These are phyloP conservation scores for Macrosteles quadrilineatus DNA, from an alignment of 1,140 invertebrate species.

Conservation along the genomic window DNA sequence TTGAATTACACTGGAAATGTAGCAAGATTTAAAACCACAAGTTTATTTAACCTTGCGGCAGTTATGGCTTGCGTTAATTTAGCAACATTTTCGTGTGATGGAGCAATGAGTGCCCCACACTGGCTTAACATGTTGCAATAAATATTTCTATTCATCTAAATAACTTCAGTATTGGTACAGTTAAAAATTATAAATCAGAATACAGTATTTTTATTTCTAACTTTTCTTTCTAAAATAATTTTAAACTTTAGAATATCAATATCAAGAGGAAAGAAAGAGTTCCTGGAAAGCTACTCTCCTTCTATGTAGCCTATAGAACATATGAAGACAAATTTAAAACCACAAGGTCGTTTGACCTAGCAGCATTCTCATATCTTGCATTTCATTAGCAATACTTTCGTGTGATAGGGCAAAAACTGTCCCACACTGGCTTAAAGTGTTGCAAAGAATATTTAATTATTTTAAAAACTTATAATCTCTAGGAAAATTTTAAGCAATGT, in stretches of 20 bases:
- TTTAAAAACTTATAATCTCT: too few species aligned
- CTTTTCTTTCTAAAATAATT: too few species aligned
- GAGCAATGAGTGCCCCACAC: neutral
- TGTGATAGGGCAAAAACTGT: neutral
- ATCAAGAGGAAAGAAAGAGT: too few species aligned
- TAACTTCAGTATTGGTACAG: too few species aligned
- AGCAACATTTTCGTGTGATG: neutral
- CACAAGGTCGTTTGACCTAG: conserved; percentile 26
- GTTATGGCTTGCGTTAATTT: conserved; percentile 31
- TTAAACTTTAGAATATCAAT: too few species aligned
- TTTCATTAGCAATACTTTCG: neutral
- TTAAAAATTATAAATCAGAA: too few species aligned
- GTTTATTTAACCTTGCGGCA: conserved; percentile 20
- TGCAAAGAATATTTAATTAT: too few species aligned
- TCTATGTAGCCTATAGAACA: too few species aligned
- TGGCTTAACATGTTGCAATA: conserved; percentile 1
- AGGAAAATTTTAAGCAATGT: too few species aligned
- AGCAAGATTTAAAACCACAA: conserved; percentile 26
- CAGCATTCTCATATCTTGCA: conserved; percentile 31
- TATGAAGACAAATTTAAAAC: conserved; percentile 10
- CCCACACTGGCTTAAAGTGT: neutral
- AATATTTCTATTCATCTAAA: too few species aligned
- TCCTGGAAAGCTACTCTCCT: too few species aligned
- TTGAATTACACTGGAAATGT: neutral
- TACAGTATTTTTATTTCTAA: too few species aligned